Conservation (phyloP, 2,797 vertebrate genomes). For the Smutsia temminckii region DNA sequence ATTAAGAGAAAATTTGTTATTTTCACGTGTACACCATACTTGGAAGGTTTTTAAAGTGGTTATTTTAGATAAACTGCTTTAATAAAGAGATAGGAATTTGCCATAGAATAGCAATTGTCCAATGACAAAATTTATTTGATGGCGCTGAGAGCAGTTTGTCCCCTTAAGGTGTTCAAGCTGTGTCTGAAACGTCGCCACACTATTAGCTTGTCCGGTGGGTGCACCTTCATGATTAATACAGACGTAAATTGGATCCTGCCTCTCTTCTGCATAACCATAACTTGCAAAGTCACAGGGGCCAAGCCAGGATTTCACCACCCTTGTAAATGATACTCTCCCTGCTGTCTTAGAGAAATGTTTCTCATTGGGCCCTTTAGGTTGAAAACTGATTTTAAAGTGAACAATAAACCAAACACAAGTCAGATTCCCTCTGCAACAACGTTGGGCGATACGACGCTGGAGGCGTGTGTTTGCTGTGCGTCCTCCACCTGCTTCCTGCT, state of each 20-base stretch:
- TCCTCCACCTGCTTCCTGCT: too few species aligned
- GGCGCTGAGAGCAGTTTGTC: neutral
- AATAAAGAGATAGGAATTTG: neutral
- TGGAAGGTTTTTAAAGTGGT: neutral
- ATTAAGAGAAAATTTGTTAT: neutral
- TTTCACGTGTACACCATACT: neutral
- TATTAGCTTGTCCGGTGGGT: neutral
- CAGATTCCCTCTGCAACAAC: neutral
- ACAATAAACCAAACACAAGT: neutral
- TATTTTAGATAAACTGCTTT: neutral
- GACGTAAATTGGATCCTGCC: neutral
- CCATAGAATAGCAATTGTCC: neutral
- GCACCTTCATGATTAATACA: neutral
- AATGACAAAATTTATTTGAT: neutral
- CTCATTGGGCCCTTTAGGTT: neutral
- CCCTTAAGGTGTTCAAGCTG: neutral
- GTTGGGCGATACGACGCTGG: fast-evolving
- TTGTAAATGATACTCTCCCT: fast-evolving
- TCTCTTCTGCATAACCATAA: neutral
- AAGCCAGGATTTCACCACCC: fast-evolving
- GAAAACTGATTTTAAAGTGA: neutral
- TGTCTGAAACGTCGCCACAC: neutral
- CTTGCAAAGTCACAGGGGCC: neutral
- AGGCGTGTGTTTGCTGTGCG: neutral
- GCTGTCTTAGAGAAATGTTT: fast-evolving